Evolutionary conservation across 30 jellyfish, hydroid and myxozoan species (phyloP).

Genomic region (Aurelia aurita complex sp. Pacific): DNA sequence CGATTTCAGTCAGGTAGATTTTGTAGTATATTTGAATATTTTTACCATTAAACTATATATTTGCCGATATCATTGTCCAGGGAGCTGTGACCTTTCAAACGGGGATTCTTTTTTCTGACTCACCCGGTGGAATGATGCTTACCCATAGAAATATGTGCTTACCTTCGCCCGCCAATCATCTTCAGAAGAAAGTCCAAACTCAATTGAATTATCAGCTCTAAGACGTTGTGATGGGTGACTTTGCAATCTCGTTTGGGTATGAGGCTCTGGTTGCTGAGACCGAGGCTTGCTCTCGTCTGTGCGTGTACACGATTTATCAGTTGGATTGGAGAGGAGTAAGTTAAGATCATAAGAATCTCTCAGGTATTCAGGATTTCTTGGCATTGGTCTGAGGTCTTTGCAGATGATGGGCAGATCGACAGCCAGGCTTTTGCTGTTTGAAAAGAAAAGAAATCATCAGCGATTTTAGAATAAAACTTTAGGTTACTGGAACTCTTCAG

Average conservation of each 20-base stretch:
- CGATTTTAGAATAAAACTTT: too few relatives aligned
- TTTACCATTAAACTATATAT: too few relatives aligned
- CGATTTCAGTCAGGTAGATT: too few relatives aligned
- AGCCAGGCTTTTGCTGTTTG: not conserved
- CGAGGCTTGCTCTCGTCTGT: constrained; percentile 68
- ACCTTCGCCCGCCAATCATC: constrained; percentile 21
- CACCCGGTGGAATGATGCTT: too few relatives aligned
- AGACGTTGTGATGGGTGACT: constrained; percentile 12
- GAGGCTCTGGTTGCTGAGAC: constrained; percentile 43
- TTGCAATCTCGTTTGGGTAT: constrained; percentile 11
- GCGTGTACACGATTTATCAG: not conserved
- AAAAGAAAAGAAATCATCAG: not conserved
- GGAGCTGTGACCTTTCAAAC: too few relatives aligned
- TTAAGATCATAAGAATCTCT: constrained; percentile 50
- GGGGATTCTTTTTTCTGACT: too few relatives aligned
- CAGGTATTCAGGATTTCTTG: constrained; percentile 61
- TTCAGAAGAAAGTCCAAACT: constrained; percentile 45
- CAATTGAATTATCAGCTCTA: constrained; percentile 13
- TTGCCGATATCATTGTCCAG: too few relatives aligned
- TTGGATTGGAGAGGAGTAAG: constrained; percentile 6
- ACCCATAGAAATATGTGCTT: too few relatives aligned
- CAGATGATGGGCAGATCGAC: not conserved
- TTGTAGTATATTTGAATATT: too few relatives aligned
- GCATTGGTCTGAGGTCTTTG: constrained; percentile 44
- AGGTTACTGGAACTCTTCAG: too few relatives aligned